phyloP scores from a whole-genome alignment of 35 echinoderm and acorn worm species.

The Lytechinus variegatus region DNA sequence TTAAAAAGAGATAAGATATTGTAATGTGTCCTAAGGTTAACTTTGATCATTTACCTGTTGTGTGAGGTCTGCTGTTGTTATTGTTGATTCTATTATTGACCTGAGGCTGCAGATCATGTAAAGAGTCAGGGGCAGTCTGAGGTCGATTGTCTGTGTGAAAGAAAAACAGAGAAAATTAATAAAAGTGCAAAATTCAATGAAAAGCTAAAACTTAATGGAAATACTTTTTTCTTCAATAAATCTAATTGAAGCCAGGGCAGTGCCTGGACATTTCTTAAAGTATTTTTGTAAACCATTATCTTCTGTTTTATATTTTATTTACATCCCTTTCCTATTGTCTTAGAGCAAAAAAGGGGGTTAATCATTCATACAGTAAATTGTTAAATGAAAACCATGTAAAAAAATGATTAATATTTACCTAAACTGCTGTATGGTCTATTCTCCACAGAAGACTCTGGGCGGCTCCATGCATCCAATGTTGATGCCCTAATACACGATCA shows the following conservation, averaged over 20 bases:
- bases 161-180: neutral
- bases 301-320: neutral
- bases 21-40: no score
- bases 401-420: neutral
- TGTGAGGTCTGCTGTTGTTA: slow-evolving; percentile 29
- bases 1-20: no score
- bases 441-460: slow-evolving; percentile 54
- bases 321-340: neutral
- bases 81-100: neutral
- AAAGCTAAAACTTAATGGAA: no score
- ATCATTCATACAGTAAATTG: neutral
- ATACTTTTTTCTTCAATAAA: no score
- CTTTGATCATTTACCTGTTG: neutral
- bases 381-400: neutral
- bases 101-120: slow-evolving; percentile 30
- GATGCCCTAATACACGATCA: slow-evolving; percentile 44
- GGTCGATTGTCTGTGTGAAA: slow-evolving; percentile 42
- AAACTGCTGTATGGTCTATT: slow-evolving; percentile 49
- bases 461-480: slow-evolving; percentile 72
- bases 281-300: neutral
- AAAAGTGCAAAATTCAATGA: no score
- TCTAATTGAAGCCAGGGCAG: no score
- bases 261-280: no score
- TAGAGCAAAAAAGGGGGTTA: neutral
- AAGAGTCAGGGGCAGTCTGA: slow-evolving; percentile 43